Percentiles rank a stretch among this genome's conserved stretches.
These are phyloP conservation scores for Alethe castanea DNA, from an alignment of 2,113 vertebrate species.

Conservation along the genomic window DNA sequence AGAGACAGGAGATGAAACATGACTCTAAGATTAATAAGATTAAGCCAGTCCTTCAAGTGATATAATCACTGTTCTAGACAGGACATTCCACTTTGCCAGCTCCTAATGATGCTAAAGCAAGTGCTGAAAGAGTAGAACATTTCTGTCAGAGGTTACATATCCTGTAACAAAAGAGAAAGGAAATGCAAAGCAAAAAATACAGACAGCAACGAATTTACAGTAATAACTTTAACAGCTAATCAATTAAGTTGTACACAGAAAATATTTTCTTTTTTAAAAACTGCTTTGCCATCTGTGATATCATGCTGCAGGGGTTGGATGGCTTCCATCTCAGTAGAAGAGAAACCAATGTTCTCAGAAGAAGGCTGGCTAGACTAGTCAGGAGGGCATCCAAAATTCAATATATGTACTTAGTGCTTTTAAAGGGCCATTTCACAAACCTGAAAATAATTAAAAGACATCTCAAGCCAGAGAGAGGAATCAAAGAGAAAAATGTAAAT, in stretches of 20 bases:
- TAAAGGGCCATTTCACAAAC: not conserved
- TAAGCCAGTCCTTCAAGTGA: not conserved
- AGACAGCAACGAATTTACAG: not conserved
- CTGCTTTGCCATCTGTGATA: not conserved
- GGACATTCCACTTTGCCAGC: not conserved
- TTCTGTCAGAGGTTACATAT: not conserved
- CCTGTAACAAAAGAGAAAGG: not conserved
- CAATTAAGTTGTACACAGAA: not conserved
- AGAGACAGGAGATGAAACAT: not conserved
- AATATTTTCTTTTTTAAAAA: not conserved
- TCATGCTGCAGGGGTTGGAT: not conserved
- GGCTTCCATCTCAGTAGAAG: slow-evolving; percentile 5
- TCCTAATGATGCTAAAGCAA: not conserved
- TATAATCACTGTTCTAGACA: not conserved
- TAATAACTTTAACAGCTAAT: not conserved
- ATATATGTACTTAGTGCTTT: not conserved
- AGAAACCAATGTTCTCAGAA: not conserved
- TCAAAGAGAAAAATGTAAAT: not conserved
- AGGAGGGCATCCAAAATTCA: not conserved
- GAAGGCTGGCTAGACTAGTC: not conserved
- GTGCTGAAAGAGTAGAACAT: not conserved
- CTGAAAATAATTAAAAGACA: not conserved
- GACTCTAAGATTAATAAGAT: not conserved
- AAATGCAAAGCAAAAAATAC: not conserved
- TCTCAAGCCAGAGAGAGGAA: not conserved